Base-by-base conservation (phyloP, 2,113 vertebrate genomes). In the Dicentrarchus labrax region DNA sequence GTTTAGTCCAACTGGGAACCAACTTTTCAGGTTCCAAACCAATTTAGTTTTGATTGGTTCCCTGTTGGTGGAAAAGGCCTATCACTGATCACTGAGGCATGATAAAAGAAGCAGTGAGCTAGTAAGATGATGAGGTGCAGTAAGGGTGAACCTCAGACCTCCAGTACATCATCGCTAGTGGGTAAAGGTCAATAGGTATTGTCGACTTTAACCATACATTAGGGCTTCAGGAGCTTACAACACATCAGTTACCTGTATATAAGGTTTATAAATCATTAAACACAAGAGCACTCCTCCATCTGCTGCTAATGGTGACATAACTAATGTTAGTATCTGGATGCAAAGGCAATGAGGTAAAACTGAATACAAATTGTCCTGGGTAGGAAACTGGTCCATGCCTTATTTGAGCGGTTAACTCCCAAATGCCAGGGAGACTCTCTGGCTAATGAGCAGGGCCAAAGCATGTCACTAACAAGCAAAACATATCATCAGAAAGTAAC, bases 391-490 rank as follows among this genome's bases (percentile, higher is more conserved):
- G 15, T 59, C 45, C 6, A n/a, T 11, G 21, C 36, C 59, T 45
- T 53, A 41, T 13, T 10, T 60, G 12, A 39, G n/a, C 11, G 43
- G 60, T 72, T 61, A 64, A 50, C 61, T 72, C 41, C 22, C 30
- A 72, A 76, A 76, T 22, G 16, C 57, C 38, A 47, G 62, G 54
- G 59, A 30, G 67, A 3, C 19, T 71, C 56, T 66, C 3, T 22
- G 53, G 21, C 59, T 85, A 87, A 83, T 81, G 83, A 87, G 61
- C 76, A 8, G 45, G 16, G 24, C 50, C 61, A 78, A 61, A 84
- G 70, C 69, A 83, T 84, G 72, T 62, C 69, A 22, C 76, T 78
- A 80, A 90, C 53, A 62, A 89, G 82, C 78, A 82, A 8, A 73
- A 75, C n/a, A 76, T 45, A 66, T 65, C 72, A 75, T 48, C 51